Evolutionary conservation across 1,140 invertebrate species (phyloP).

Genomic region (Meloidogyne chitwoodi): DNA sequence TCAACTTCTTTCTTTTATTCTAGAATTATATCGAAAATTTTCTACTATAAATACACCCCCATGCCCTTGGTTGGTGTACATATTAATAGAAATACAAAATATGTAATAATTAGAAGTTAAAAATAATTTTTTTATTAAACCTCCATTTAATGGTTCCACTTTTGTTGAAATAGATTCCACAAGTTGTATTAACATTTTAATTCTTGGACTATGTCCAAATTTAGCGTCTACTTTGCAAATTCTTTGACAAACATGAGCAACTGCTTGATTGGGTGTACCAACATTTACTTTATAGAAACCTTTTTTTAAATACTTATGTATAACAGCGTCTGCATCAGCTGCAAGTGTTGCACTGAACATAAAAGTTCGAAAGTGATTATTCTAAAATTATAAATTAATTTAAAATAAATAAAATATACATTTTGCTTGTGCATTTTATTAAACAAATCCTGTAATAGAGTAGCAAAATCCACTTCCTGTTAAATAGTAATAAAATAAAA

Average conservation of each 20-base stretch:
- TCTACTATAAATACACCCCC: too few species aligned
- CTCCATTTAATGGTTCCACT: not conserved
- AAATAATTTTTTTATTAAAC: not conserved
- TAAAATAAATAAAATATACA: not conserved
- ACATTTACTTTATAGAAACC: not conserved
- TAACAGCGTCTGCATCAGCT: not conserved
- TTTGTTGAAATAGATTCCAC: not conserved
- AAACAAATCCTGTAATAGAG: not conserved
- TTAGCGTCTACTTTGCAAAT: not conserved
- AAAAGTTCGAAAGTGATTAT: not conserved
- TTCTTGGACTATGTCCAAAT: not conserved
- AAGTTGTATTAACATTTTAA: not conserved
- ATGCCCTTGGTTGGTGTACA: too few species aligned
- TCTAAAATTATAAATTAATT: not conserved
- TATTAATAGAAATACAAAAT: too few species aligned
- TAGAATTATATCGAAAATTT: too few species aligned
- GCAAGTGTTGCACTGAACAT: conserved; percentile 17
- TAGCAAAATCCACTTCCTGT: not conserved
- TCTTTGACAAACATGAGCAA: not conserved
- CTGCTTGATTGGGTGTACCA: conserved; percentile 3
- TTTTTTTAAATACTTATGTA: not conserved
- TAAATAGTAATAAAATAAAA: not conserved
- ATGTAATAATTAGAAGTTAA: too few species aligned
- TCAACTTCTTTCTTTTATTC: too few species aligned
- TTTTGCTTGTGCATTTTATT: not conserved